Evolutionary conservation across 1,140 invertebrate genomes (phyloP).

Genomic region (Drosophila lacteicornis): DNA sequence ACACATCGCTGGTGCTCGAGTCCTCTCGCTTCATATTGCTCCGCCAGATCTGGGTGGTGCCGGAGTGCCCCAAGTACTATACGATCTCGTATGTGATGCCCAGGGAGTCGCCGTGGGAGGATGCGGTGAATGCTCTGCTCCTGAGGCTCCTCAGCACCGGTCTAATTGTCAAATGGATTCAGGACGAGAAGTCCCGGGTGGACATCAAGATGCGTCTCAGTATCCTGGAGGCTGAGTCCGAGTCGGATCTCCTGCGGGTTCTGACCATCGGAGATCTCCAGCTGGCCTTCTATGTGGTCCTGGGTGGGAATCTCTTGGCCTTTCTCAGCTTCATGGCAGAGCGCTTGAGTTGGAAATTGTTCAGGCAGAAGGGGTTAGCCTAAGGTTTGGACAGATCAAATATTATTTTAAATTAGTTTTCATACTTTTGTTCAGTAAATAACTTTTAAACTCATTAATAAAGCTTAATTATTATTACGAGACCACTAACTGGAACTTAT

Average conservation of each 20-base stretch:
- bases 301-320: slow-evolving; percentile 59
- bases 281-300: slow-evolving; percentile 76
- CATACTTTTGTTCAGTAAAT: too few relatives aligned
- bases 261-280: slow-evolving; percentile 75
- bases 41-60: slow-evolving; percentile 69
- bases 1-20: slow-evolving; percentile 65
- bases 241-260: slow-evolving; percentile 48
- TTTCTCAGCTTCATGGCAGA: slow-evolving; percentile 53
- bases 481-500: too few relatives aligned
- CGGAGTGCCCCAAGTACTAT: slow-evolving; percentile 83
- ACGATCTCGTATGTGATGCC: slow-evolving; percentile 81
- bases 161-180: slow-evolving; percentile 75
- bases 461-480: too few relatives aligned
- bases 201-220: slow-evolving; percentile 40
- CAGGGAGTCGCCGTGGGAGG: slow-evolving; percentile 71
- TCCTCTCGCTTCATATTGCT: slow-evolving; percentile 54
- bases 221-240: slow-evolving; percentile 12
- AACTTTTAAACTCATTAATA: too few relatives aligned
- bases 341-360: slow-evolving; percentile 19
- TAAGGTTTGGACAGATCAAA: not conserved
- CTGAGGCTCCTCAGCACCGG: slow-evolving; percentile 64
- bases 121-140: slow-evolving; percentile 70
- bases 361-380: too few relatives aligned
- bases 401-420: too few relatives aligned
- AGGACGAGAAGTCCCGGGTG: slow-evolving; percentile 55